Base-by-base conservation (phyloP, 2,113 vertebrate species). In the Machaerirhynchus nigripectus region DNA sequence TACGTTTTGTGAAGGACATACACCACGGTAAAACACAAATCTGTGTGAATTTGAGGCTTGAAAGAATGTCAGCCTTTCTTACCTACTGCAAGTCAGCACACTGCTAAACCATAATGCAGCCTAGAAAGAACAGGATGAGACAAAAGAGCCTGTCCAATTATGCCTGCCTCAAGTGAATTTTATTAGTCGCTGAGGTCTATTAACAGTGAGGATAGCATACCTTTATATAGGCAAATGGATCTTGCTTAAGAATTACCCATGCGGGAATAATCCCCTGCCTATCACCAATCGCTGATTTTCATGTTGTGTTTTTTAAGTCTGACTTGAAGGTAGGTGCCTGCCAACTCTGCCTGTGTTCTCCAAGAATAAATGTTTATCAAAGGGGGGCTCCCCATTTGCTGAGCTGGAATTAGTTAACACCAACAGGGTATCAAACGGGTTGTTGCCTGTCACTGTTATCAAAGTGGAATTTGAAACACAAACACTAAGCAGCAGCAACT, bases 281-380 rank as follows among this genome's bases (percentile, higher is more conserved):
- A 80, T 65, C 82, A 95, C n/a, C 50, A 39, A 55, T 20, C 35
- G 75, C 5, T 90, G 71, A 73, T 95, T 90, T 94, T 87, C 82
- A 65, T 30, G 76, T 79, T 93, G 35, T 15, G 24, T 90, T 94
- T 94, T 91, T 60, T 40, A 94, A 89, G 63, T 68, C 69, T 57
- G 70, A 71, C 80, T 91, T 79, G 46, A 79, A 96, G 78, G 84
- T n/a, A 87, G 81, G 56, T 79, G 69, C 65, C 81, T 95, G 94
- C 81, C 87, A 95, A 60, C 77, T 82, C 74, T 0, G 2, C 89
- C 59, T 79, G 63, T 60, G 77, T 60, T 93, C 81, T 92, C 57
- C 61, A 91, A 44, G 87, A 94, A 85, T 39, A 93, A 91, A 87
- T 37, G 65, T 74, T 92, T 91, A 96, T 85, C 61, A 91, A 87